phyloP scores from a whole-genome alignment of 2,888 invertebrate genomes.

The Drosophila mulleri region DNA sequence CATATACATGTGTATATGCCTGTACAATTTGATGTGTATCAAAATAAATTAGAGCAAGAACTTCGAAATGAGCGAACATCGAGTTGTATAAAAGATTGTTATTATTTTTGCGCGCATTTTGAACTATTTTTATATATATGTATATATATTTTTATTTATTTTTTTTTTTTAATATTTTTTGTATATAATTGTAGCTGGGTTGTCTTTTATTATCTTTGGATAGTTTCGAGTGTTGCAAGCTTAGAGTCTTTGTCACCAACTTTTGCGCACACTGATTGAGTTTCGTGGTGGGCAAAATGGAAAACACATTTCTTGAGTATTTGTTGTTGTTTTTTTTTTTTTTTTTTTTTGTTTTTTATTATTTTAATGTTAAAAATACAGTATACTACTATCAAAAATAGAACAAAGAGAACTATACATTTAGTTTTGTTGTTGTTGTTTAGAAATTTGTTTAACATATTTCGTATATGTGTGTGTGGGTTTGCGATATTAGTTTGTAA shows the following conservation, averaged over 20 bases:
- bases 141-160: no score
- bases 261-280: slow-evolving; percentile 46
- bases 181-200: slow-evolving; percentile 37
- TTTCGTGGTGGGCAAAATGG: slow-evolving; percentile 46
- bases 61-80: slow-evolving; percentile 7
- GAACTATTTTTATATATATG: not conserved
- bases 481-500: not conserved
- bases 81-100: slow-evolving; percentile 1
- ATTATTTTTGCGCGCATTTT: not conserved
- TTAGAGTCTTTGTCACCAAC: slow-evolving; percentile 25
- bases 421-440: slow-evolving; percentile 26
- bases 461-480: not conserved
- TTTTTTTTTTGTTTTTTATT: not conserved
- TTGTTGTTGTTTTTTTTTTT: not conserved
- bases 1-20: not conserved
- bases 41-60: slow-evolving; percentile 15
- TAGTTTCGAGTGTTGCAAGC: slow-evolving; percentile 25
- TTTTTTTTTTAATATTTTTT: slow-evolving; percentile 1
- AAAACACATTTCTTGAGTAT: slow-evolving; percentile 26
- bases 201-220: slow-evolving; percentile 22
- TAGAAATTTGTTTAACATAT: slow-evolving; percentile 7
- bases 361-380: slow-evolving; percentile 45
- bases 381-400: slow-evolving; percentile 74
- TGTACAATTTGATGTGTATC: slow-evolving; percentile 9
- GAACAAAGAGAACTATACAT: slow-evolving; percentile 65